phyloP scores from a whole-genome alignment of 2,797 vertebrate species.

The Trachops cirrhosus region DNA sequence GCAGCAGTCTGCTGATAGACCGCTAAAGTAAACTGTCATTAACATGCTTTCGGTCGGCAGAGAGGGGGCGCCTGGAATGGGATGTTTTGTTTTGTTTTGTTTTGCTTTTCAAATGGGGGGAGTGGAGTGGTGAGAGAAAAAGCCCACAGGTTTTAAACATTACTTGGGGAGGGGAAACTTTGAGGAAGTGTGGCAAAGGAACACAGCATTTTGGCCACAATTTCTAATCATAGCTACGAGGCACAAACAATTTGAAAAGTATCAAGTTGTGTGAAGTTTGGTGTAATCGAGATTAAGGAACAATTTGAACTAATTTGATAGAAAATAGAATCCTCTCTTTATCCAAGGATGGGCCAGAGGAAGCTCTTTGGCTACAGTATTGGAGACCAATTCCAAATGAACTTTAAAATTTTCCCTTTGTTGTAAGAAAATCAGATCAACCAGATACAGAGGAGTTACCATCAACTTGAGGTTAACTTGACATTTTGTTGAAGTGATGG shows the following conservation, averaged over 20 bases:
- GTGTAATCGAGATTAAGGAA: slow-evolving; percentile 42
- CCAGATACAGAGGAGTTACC: not conserved
- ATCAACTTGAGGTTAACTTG: slow-evolving; percentile 4
- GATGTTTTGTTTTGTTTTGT: not conserved
- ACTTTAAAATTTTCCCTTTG: slow-evolving; percentile 14
- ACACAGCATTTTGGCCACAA: not conserved
- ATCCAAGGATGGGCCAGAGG: not conserved
- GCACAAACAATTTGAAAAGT: slow-evolving; percentile 49
- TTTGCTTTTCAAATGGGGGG: not conserved
- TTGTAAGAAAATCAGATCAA: slow-evolving; percentile 38
- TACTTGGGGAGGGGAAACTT: not conserved
- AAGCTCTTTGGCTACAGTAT: not conserved
- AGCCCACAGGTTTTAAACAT: slow-evolving; percentile 44
- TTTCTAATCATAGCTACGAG: not conserved
- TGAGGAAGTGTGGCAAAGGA: not conserved
- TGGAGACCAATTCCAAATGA: not conserved
- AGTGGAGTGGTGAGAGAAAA: not conserved
- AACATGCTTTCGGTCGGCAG: slow-evolving; percentile 65
- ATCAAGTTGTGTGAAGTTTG: slow-evolving; percentile 56
- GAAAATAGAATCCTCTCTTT: slow-evolving; percentile 44
- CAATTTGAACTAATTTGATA: slow-evolving; percentile 50
- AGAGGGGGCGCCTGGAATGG: slow-evolving; percentile 66
- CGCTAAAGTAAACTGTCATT: slow-evolving; percentile 78
- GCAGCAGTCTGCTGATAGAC: slow-evolving; percentile 76
- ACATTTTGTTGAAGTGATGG: slow-evolving; percentile 9